Conservation (phyloP, 2,888 invertebrate genomes). For the Masnerella sp. region DNA sequence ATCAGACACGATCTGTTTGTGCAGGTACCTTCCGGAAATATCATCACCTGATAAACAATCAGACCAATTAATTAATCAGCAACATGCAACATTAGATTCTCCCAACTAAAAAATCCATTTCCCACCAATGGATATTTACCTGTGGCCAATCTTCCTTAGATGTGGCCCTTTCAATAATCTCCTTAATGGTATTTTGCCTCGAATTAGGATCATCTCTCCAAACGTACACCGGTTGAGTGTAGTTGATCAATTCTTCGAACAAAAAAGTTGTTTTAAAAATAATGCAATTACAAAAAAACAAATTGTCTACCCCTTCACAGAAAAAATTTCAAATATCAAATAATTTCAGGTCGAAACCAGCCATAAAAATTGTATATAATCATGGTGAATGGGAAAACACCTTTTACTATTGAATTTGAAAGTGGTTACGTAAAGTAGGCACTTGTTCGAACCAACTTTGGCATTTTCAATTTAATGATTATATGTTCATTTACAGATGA, state of each 20-base stretch:
- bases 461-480: too few species aligned
- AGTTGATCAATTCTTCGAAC: slow-evolving; percentile 88
- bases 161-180: slow-evolving; percentile 90
- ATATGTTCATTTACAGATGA: neutral
- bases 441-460: too few species aligned
- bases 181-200: slow-evolving; percentile 91
- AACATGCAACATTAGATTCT: too few species aligned
- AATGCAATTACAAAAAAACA: too few species aligned
- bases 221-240: slow-evolving; percentile 96
- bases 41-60: slow-evolving; percentile 83
- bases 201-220: slow-evolving; percentile 96
- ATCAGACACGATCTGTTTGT: slow-evolving; percentile 95
- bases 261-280: slow-evolving; percentile 5
- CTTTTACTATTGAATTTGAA: too few species aligned
- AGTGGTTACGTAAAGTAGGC: too few species aligned
- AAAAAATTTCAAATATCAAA: too few species aligned
- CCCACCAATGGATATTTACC: slow-evolving; percentile 77
- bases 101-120: too few species aligned
- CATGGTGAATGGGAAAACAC: neutral
- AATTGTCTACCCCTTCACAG: too few species aligned
- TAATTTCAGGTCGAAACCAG: slow-evolving; percentile 20
- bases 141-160: slow-evolving; percentile 94
- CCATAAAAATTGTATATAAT: slow-evolving; percentile 37
- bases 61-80: neutral
- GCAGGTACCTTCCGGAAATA: slow-evolving; percentile 98